Evolutionary conservation across 2,113 vertebrate species (phyloP).

Genomic region (Struthidea cinerea): DNA sequence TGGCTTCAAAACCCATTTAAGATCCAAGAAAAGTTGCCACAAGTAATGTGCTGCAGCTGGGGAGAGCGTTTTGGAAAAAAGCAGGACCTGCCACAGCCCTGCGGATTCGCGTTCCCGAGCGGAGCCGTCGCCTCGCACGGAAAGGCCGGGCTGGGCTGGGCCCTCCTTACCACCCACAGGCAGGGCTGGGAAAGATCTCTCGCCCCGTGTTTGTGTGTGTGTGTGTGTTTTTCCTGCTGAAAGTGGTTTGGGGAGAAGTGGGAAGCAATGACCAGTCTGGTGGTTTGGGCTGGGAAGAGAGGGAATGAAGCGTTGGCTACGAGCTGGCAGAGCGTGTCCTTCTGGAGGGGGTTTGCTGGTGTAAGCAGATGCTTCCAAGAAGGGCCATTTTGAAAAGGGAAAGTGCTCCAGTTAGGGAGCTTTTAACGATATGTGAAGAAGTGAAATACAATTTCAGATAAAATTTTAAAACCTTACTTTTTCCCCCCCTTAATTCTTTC

Average conservation of each 20-base stretch:
- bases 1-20: slow-evolving; percentile 77
- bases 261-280: not conserved
- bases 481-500: not conserved
- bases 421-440: fast-evolving
- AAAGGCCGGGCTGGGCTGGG: not conserved
- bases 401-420: not conserved
- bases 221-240: slow-evolving; percentile 3
- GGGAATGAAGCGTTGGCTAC: not conserved
- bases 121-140: slow-evolving; percentile 20
- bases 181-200: not conserved
- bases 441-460: not conserved
- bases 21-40: slow-evolving; percentile 72
- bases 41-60: slow-evolving; percentile 75
- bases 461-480: not conserved
- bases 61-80: slow-evolving; percentile 58
- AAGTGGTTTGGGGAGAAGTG: slow-evolving; percentile 16
- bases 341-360: not conserved
- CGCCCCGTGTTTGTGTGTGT: not conserved
- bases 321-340: not conserved
- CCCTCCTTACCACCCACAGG: slow-evolving; percentile 30
- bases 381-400: not conserved
- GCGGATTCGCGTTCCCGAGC: slow-evolving; percentile 45
- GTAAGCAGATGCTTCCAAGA: not conserved
- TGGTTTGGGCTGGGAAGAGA: slow-evolving; percentile 27
- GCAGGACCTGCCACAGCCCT: slow-evolving; percentile 61